phyloP scores from a whole-genome alignment of 1,140 invertebrate genomes.

The Paralvinella palmiformis region DNA sequence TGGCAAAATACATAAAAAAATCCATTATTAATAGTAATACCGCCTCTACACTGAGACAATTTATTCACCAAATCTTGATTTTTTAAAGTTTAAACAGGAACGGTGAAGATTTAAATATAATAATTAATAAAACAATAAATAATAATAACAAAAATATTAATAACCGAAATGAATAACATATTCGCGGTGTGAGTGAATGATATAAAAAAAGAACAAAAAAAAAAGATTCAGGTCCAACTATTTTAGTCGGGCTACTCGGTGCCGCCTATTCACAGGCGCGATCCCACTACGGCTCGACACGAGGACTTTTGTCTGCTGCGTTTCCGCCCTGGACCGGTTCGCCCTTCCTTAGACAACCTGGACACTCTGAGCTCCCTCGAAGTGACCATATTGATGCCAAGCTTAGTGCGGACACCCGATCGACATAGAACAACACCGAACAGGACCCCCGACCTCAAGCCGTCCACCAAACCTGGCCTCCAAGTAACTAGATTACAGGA shows the following conservation, averaged over 20 bases:
- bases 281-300: conserved; percentile 95
- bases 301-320: conserved; percentile 94
- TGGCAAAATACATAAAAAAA: too few relatives aligned
- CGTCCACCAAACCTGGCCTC: conserved; percentile 78
- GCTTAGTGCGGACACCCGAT: conserved; percentile 62
- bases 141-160: too few relatives aligned
- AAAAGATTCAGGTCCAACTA: conserved; percentile 75
- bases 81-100: too few relatives aligned
- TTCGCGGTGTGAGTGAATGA: too few relatives aligned
- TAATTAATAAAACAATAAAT: too few relatives aligned
- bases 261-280: conserved; percentile 86
- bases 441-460: conserved; percentile 71
- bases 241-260: conserved; percentile 76
- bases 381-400: conserved; percentile 83
- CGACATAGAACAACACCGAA: conserved; percentile 51
- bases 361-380: conserved; percentile 67
- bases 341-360: conserved; percentile 88
- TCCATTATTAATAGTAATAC: too few relatives aligned
- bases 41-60: too few relatives aligned
- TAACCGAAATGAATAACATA: too few relatives aligned
- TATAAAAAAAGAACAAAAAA: too few relatives aligned
- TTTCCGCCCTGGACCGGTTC: conserved; percentile 94
- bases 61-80: too few relatives aligned
- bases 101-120: too few relatives aligned
- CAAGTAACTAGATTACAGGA: conserved; percentile 91